Base-by-base conservation (phyloP, 1,140 invertebrate genomes). In the Anagrus nilaparvatae region DNA sequence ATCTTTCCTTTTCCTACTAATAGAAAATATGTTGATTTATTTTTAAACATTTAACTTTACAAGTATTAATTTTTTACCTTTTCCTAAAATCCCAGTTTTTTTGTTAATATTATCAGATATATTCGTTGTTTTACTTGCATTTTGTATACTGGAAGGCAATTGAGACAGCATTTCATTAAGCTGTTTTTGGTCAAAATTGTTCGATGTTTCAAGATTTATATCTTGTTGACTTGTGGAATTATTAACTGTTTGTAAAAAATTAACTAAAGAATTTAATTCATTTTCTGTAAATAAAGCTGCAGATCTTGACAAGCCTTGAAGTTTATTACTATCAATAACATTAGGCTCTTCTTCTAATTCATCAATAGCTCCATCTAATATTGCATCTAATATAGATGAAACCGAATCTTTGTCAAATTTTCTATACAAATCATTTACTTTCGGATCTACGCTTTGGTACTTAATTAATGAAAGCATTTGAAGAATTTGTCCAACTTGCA, bases 401-500 rank as follows among this genome's bases (percentile, higher is more conserved):
- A 89, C 73, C 30, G 76, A 78, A 56, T 82, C 78, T 61, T 81
- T 80, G 50, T 89, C 82, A 59, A 91, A 87, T 44, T 75, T 74
- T 3, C 69, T 71, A 60, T 87, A 88, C 7, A 91, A 61, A 60
- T 89, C 84, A 39, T 71, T 69, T 24, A 79, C 73, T 60, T 81
- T 81, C 0, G 66, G 57, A 53, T 87, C 83, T 19, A 84, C 79
- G 47, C 79, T 77, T 56, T 92, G 85, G 67, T 82, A 83, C 59
- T 84, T 82, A 31, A 81, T 80, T 18, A 97, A 69, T 9, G 89
- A 91, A 23, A 97, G 69, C 54, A 85, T 82, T 69, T 97, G 93
- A 13, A 98, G 61, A 54, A 97, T 89, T 63, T 95, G 88, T 0
- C 82, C 83, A 9, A 84, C 77, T 70, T 94, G 91, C 59, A 93